Percentiles rank a stretch among this genome's conserved stretches.
phyloP scores from a whole-genome alignment of 2,113 vertebrate genomes.

The Telmatochromis brichardi region DNA sequence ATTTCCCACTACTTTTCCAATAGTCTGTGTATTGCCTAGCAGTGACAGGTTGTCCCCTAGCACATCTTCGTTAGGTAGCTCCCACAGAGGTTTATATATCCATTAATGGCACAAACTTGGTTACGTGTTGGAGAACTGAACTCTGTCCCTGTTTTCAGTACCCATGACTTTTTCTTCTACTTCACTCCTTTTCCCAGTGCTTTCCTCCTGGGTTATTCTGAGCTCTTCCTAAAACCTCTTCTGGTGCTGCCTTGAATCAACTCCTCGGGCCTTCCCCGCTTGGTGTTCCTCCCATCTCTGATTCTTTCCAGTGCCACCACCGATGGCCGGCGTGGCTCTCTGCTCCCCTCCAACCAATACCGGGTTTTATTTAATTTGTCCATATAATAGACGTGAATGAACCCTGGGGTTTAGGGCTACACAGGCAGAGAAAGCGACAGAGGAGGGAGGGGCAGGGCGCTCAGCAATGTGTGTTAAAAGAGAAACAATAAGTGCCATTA shows the following conservation, averaged over 20 bases:
- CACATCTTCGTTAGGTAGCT: neutral
- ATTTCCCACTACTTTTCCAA: neutral
- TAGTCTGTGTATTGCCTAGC: neutral
- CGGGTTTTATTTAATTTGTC: conserved; percentile 99
- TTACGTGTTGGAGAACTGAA: neutral
- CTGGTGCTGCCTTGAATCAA: neutral
- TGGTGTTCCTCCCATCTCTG: neutral
- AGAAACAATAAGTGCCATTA: conserved; percentile 98
- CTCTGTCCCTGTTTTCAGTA: neutral
- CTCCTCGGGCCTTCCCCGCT: neutral
- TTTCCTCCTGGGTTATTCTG: neutral
- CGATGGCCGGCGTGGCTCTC: conserved; percentile 9
- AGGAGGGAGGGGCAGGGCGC: conserved; percentile 80
- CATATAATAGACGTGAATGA: conserved; percentile 94
- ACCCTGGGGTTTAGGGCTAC: conserved; percentile 72
- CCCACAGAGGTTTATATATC: neutral
- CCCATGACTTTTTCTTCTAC: neutral
- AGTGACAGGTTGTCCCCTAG: neutral
- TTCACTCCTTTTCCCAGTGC: neutral
- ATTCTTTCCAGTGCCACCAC: neutral
- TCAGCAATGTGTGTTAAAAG: conserved; percentile 66
- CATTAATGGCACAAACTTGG: neutral
- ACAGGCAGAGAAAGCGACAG: conserved; percentile 34
- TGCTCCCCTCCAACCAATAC: conserved; percentile 74
- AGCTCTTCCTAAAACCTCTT: neutral